Conservation (phyloP, 2,797 vertebrate species). For the Serranus cabrilla region DNA sequence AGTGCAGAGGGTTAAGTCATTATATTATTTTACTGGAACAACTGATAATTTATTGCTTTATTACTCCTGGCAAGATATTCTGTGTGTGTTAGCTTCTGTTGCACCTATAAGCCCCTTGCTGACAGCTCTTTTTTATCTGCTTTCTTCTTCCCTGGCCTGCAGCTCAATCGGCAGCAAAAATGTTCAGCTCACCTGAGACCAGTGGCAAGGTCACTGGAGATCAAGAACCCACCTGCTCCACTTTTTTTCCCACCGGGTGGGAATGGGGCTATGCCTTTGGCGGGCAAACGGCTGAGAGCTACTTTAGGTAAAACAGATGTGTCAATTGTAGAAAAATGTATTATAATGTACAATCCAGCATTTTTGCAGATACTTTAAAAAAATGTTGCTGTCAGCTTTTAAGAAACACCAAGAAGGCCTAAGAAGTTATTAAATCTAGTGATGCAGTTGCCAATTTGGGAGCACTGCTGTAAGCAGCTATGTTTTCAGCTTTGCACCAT, state of each 20-base stretch:
- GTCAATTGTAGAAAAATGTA: conserved; percentile 40
- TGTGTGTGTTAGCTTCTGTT: conserved; percentile 12
- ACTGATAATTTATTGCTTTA: conserved; percentile 2
- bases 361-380: conserved; percentile 37
- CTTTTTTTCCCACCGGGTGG: conserved; percentile 2
- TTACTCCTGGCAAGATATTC: background rate
- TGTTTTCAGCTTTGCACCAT: conserved; percentile 57
- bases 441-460: conserved; percentile 58
- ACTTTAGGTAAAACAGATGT: conserved; percentile 41
- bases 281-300: conserved; percentile 39
- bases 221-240: conserved; percentile 32
- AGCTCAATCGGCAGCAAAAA: conserved; percentile 40
- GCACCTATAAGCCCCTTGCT: conserved; percentile 3
- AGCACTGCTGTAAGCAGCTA: conserved; percentile 59
- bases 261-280: conserved; percentile 15
- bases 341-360: conserved; percentile 27
- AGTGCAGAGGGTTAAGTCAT: background rate
- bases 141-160: conserved; percentile 15
- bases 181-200: conserved; percentile 43
- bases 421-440: conserved; percentile 66
- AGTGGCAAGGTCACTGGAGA: conserved; percentile 53
- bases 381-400: conserved; percentile 60
- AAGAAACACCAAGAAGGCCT: conserved; percentile 45
- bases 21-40: background rate
- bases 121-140: conserved; percentile 29